Percentiles rank a stretch among this genome's conserved stretches.
Evolutionary conservation across 2,888 invertebrate species (phyloP).

Genomic region (Ernsta delagoae): DNA sequence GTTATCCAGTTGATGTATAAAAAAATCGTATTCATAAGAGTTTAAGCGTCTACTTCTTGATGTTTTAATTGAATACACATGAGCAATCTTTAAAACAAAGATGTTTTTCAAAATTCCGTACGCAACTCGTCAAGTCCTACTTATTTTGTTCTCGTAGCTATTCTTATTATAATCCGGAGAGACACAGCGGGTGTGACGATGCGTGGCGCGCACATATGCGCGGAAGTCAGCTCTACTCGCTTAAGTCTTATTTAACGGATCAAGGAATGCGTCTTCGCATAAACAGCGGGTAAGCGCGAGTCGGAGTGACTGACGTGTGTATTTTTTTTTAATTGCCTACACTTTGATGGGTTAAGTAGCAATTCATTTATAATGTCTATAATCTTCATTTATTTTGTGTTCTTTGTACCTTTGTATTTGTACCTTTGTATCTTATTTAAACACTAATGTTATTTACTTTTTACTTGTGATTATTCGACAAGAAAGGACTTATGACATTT

Average conservation of each 20-base stretch:
- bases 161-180: slow-evolving; percentile 25
- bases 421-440: too few relatives aligned
- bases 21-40: too few relatives aligned
- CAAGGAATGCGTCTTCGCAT: slow-evolving; percentile 59
- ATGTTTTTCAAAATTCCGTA: not conserved
- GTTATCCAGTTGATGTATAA: too few relatives aligned
- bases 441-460: too few relatives aligned
- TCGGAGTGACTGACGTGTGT: not conserved
- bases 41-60: too few relatives aligned
- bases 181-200: slow-evolving; percentile 60
- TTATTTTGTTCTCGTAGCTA: slow-evolving; percentile 18
- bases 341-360: too few relatives aligned
- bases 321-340: not conserved
- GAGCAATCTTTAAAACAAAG: not conserved
- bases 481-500: too few relatives aligned
- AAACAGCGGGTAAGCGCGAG: slow-evolving; percentile 14
- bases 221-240: slow-evolving; percentile 75
- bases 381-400: too few relatives aligned
- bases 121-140: not conserved
- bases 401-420: too few relatives aligned
- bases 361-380: too few relatives aligned
- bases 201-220: slow-evolving; percentile 73
- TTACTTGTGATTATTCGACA: too few relatives aligned
- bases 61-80: not conserved
- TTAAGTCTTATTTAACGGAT: slow-evolving; percentile 78